These are phyloP conservation scores for Masnerella sp. DNA, from an alignment of 2,888 invertebrate genomes.

Conservation along the genomic window DNA sequence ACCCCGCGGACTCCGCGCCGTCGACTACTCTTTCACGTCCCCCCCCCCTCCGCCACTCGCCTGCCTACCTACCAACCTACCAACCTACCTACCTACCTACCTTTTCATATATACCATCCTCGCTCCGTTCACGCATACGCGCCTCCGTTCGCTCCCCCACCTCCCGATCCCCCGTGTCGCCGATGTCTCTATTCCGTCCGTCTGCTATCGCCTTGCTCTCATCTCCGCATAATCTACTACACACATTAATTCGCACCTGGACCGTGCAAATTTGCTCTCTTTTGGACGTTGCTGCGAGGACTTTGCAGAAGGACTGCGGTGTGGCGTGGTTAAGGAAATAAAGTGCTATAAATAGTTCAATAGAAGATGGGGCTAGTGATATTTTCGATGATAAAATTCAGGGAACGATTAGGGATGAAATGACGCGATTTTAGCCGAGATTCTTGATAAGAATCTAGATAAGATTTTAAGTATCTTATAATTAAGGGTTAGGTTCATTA, in stretches of 20 bases:
- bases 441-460: too few species aligned
- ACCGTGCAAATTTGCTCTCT: conserved; percentile 44
- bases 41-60: conserved; percentile 30
- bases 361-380: too few species aligned
- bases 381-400: too few species aligned
- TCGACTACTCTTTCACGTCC: conserved; percentile 49
- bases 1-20: conserved; percentile 44
- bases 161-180: conserved; percentile 51
- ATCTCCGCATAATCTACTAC: conserved; percentile 47
- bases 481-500: too few species aligned
- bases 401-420: too few species aligned
- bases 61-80: conserved; percentile 47
- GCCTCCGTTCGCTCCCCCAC: conserved; percentile 50
- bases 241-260: conserved; percentile 49
- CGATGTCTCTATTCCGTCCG: conserved; percentile 64
- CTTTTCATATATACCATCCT: conserved; percentile 43
- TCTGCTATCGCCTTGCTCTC: conserved; percentile 54
- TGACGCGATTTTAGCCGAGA: too few species aligned
- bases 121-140: conserved; percentile 51
- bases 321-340: too few species aligned
- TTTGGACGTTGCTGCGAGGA: too few species aligned
- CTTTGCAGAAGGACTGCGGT: too few species aligned
- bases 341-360: too few species aligned
- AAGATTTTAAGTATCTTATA: too few species aligned
- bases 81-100: conserved; percentile 49